phyloP scores from a whole-genome alignment of 1,140 invertebrate genomes.

The Scaptomyza montana region DNA sequence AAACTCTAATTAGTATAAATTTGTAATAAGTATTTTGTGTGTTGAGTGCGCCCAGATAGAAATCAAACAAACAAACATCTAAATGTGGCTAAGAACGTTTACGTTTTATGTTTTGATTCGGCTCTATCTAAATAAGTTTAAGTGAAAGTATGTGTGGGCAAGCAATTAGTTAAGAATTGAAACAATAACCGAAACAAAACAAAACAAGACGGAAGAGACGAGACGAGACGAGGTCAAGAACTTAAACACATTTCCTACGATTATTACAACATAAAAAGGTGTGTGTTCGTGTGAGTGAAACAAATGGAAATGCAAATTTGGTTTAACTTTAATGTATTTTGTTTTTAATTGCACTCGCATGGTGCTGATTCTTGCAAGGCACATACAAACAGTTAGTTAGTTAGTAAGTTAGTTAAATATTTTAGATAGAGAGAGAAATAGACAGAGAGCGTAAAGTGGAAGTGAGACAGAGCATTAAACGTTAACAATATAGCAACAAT shows the following conservation, averaged over 20 bases:
- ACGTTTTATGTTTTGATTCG: constrained; percentile 20
- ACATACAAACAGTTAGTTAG: constrained; percentile 72
- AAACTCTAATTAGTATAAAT: constrained; percentile 57
- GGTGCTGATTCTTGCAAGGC: constrained; percentile 61
- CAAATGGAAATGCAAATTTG: constrained; percentile 65
- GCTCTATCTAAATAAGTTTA: constrained; percentile 36
- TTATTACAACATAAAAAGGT: constrained; percentile 74
- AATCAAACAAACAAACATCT: constrained; percentile 28
- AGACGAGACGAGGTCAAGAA: constrained; percentile 36
- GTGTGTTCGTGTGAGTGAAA: constrained; percentile 18
- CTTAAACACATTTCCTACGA: constrained; percentile 71
- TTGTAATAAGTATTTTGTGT: constrained; percentile 16
- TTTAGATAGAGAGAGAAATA: constrained; percentile 46
- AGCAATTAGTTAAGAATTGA: constrained; percentile 32
- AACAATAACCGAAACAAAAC: not conserved
- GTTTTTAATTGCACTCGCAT: constrained; percentile 50
- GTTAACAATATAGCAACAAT: constrained; percentile 66
- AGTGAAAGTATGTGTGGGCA: constrained; percentile 32
- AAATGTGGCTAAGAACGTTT: constrained; percentile 22
- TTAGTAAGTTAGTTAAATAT: constrained; percentile 41
- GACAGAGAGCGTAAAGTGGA: constrained; percentile 42
- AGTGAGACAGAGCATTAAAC: constrained; percentile 60
- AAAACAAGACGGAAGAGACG: not conserved
- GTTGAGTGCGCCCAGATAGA: constrained; percentile 57
- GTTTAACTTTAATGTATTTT: constrained; percentile 25